phyloP scores from a whole-genome alignment of 2,888 invertebrate genomes.

The Cataglyphis cursor region DNA sequence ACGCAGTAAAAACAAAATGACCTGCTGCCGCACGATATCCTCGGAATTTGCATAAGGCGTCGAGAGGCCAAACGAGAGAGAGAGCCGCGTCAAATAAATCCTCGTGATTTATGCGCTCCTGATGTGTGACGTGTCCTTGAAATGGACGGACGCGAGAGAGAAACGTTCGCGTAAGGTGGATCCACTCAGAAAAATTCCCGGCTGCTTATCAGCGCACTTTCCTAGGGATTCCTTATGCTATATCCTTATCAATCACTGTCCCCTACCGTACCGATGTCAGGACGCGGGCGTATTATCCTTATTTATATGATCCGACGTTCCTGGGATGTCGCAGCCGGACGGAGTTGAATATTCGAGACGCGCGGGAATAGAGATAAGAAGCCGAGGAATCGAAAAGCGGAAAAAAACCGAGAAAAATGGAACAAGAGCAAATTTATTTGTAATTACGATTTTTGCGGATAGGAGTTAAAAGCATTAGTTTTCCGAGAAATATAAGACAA shows the following conservation, averaged over 20 bases:
- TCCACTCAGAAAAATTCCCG: slow-evolving; percentile 17
- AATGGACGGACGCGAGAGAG: not conserved
- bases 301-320: slow-evolving; percentile 36
- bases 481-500: slow-evolving; percentile 31
- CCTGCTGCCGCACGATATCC: slow-evolving; percentile 31
- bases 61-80: slow-evolving; percentile 45
- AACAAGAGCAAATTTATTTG: slow-evolving; percentile 18
- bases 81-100: slow-evolving; percentile 44
- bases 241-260: slow-evolving; percentile 61
- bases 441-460: slow-evolving; percentile 31
- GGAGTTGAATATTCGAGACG: slow-evolving; percentile 12
- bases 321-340: not conserved
- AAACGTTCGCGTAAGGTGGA: slow-evolving; percentile 19
- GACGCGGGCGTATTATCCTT: slow-evolving; percentile 42
- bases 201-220: slow-evolving; percentile 41
- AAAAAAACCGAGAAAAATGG: not conserved
- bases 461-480: slow-evolving; percentile 35
- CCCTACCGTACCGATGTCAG: not conserved
- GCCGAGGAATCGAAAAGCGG: not conserved
- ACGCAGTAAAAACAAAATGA: slow-evolving; percentile 55
- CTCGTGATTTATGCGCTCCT: slow-evolving; percentile 45
- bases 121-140: slow-evolving; percentile 26
- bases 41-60: slow-evolving; percentile 49
- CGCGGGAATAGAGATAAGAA: slow-evolving; percentile 12
- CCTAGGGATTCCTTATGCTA: slow-evolving; percentile 23